phyloP scores from a whole-genome alignment of 2,797 vertebrate genomes.

The Argyrosomus regius region DNA sequence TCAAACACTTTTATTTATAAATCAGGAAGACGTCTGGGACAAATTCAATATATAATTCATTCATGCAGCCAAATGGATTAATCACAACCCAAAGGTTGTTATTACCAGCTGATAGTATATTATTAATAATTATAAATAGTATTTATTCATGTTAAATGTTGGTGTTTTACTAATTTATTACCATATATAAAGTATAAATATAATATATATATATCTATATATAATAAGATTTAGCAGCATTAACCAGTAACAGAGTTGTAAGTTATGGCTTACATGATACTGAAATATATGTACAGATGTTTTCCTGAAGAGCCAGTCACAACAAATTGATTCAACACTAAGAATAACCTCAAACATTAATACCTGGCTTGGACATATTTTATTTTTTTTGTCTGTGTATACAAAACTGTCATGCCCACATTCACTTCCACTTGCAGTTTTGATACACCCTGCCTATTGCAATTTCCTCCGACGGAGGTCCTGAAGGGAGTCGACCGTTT shows the following conservation, averaged over 20 bases:
- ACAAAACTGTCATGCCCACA: slow-evolving; percentile 52
- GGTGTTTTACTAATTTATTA: background rate
- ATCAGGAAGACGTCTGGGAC: background rate
- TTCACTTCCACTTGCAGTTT: slow-evolving; percentile 73
- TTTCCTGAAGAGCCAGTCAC: background rate
- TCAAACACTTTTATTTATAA: background rate
- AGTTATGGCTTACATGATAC: background rate
- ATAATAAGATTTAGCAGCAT: background rate
- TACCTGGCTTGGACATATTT: slow-evolving; percentile 13
- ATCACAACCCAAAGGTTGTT: background rate
- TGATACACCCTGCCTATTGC: slow-evolving; percentile 61
- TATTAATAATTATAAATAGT: background rate
- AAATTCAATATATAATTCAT: background rate
- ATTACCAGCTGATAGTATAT: background rate
- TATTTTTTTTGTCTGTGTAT: slow-evolving; percentile 29
- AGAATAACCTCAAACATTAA: slow-evolving; percentile 39
- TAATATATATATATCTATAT: too few species aligned
- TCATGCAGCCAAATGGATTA: background rate
- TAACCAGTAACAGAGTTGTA: background rate
- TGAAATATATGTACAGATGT: background rate
- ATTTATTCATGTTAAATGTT: too few species aligned
- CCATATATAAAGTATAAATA: background rate
- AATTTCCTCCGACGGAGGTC: slow-evolving; percentile 80
- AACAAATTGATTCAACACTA: slow-evolving; percentile 6
- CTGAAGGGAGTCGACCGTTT: slow-evolving; percentile 78